Evolutionary conservation across 2,797 vertebrate genomes (phyloP), one percentile per base, ranked within the genome.

Genomic region (Oryzias sinensis): DNA sequence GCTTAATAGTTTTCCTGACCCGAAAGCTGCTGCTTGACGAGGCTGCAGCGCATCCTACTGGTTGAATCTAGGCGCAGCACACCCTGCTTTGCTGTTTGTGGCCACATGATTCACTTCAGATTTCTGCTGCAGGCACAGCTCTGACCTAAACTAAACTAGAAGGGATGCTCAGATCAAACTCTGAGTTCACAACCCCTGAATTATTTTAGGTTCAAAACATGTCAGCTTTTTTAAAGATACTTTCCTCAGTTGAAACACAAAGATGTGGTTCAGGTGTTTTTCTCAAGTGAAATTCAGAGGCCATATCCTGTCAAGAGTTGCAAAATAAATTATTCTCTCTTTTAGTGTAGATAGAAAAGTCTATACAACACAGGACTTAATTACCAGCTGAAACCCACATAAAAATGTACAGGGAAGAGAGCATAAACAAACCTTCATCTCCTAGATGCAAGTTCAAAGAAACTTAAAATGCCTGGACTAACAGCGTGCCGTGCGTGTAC

Each of bases 11-110:
- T 70, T 76, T 73, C 42, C 60, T 75, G 64, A 72, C 49, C 59
- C 54, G 63, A 65, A 68, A 45, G 43, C 50, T 60, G 20, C 58
- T 48, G 69, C 46, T 61, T 67, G 79, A 65, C 79, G 80, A 75
- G 79, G 60, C 76, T 84, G 76, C 81, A 90, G 87, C 82, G 89
- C 86, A 79, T 80, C 82, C 87, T 90, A 72, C 82, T 90, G 89
- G 87, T 54, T 56, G 59, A 83, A 53, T 48, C 60, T 45, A 42
- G 75, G 73, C 73, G 88, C 82, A 82, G 81, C 89, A 87, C 55
- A 69, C 43, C 53, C 20, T 43, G 41, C n/a, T 5, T 4, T 42
- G 5, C 43, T 25, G 17, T 14, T 42, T 37, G 25, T 33, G 40
- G 53, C 37, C 27, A 16, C 48, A 60, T 73, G 61, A 73, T 56